phyloP scores from a whole-genome alignment of 2,797 vertebrate species.

The Hippoglossus hippoglossus region DNA sequence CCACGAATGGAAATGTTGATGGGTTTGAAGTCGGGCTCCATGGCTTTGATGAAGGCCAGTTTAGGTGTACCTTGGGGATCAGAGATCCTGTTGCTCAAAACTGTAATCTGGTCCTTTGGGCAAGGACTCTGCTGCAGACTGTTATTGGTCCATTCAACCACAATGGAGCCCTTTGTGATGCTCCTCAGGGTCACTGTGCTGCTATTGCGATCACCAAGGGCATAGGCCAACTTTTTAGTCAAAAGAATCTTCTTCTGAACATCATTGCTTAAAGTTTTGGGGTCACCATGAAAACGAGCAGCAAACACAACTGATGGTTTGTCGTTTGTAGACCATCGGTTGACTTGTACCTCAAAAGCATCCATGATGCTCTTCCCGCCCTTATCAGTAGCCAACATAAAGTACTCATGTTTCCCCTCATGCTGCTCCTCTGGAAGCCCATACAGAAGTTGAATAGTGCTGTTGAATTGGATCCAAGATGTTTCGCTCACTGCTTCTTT shows the following conservation, averaged over 20 bases:
- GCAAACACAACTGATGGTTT: constrained; percentile 92
- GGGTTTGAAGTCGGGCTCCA: constrained; percentile 95
- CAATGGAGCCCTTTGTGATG: constrained; percentile 91
- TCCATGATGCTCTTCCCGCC: constrained; percentile 93
- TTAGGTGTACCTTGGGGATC: constrained; percentile 89
- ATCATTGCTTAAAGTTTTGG: constrained; percentile 86
- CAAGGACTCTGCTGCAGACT: constrained; percentile 91
- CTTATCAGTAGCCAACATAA: constrained; percentile 97
- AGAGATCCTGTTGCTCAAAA: constrained; percentile 88
- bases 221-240: constrained; percentile 93
- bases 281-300: constrained; percentile 91
- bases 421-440: constrained; percentile 91
- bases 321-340: constrained; percentile 87
- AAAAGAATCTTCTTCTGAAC: constrained; percentile 94
- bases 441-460: constrained; percentile 97
- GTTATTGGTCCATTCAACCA: constrained; percentile 98
- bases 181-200: constrained; percentile 93
- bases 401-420: constrained; percentile 94
- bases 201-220: constrained; percentile 95
- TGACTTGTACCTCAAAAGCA: constrained; percentile 95
- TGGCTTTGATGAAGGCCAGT: constrained; percentile 83
- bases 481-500: constrained; percentile 90
- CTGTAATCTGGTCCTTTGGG: constrained; percentile 91
- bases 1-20: constrained; percentile 89
- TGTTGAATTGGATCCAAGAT: constrained; percentile 98